These are phyloP conservation scores for Sarcophilus harrisii DNA, from an alignment of 2,797 vertebrate species.

Conservation along the genomic window DNA sequence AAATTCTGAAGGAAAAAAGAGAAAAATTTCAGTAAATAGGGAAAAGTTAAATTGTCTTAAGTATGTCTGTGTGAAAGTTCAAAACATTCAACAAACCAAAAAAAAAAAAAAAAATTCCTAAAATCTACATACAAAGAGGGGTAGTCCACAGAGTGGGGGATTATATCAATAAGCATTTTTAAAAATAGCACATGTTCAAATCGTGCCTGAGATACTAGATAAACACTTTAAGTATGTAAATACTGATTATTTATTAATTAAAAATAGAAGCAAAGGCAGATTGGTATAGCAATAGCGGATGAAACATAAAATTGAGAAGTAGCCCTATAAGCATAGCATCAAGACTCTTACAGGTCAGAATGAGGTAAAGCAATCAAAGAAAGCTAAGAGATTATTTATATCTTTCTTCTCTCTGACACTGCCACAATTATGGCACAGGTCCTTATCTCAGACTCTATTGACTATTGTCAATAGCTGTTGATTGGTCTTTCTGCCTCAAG, in stretches of 20 bases:
- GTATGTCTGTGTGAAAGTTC: not conserved
- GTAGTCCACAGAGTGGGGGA: not conserved
- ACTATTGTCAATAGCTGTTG: not conserved
- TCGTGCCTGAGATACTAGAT: not conserved
- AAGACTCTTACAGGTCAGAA: not conserved
- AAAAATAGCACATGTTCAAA: not conserved
- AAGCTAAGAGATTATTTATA: not conserved
- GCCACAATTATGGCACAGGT: not conserved
- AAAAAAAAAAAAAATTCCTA: not conserved
- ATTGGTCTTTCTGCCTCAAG: not conserved
- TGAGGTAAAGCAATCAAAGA: not conserved
- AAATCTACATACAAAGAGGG: not conserved
- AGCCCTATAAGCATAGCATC: not conserved
- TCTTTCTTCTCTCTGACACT: not conserved
- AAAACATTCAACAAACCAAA: not conserved
- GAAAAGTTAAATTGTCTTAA: not conserved
- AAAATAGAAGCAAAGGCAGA: not conserved
- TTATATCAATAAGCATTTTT: too few species aligned
- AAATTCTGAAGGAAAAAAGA: not conserved
- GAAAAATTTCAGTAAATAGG: not conserved
- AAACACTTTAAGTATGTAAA: too few species aligned
- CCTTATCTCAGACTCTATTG: not conserved
- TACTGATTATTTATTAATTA: not conserved
- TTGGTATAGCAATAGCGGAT: not conserved
- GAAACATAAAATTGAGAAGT: not conserved